Percentiles rank a stretch among this genome's conserved stretches.
Evolutionary conservation across 64 coral and sea anemone species (phyloP).

Genomic region (Anthopleura sola): DNA sequence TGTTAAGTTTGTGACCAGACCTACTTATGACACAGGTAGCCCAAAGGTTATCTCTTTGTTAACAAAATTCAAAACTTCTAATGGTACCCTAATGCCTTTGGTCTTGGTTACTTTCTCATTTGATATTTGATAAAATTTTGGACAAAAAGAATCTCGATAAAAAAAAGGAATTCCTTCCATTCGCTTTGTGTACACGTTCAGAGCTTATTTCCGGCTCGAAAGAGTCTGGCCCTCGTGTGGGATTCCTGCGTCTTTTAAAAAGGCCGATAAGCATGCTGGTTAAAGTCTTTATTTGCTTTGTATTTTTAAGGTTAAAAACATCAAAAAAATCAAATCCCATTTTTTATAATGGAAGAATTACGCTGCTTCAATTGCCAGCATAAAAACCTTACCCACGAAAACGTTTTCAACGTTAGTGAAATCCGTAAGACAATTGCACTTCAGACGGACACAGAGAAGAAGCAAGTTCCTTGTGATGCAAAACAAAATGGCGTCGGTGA

Average conservation of each 20-base stretch:
- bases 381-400: constrained; percentile 65
- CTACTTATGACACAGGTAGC: not conserved
- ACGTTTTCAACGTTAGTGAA: constrained; percentile 86
- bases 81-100: too few relatives aligned
- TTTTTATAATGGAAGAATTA: constrained; percentile 56
- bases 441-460: constrained; percentile 26
- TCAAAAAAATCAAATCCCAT: not conserved
- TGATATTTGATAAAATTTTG: too few relatives aligned
- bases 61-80: too few relatives aligned
- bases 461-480: not conserved
- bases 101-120: too few relatives aligned
- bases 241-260: not conserved
- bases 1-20: not conserved
- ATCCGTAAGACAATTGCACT: constrained; percentile 68
- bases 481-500: constrained; percentile 47
- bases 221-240: too few relatives aligned
- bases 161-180: too few relatives aligned
- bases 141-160: too few relatives aligned
- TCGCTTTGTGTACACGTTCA: too few relatives aligned
- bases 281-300: not conserved
- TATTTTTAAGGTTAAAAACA: not conserved
- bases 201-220: too few relatives aligned
- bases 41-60: not conserved
- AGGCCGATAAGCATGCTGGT: not conserved
- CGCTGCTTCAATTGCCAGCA: constrained; percentile 83